These are phyloP conservation scores for Lycorma delicatula DNA, from an alignment of 1,140 invertebrate genomes.

Conservation along the genomic window DNA sequence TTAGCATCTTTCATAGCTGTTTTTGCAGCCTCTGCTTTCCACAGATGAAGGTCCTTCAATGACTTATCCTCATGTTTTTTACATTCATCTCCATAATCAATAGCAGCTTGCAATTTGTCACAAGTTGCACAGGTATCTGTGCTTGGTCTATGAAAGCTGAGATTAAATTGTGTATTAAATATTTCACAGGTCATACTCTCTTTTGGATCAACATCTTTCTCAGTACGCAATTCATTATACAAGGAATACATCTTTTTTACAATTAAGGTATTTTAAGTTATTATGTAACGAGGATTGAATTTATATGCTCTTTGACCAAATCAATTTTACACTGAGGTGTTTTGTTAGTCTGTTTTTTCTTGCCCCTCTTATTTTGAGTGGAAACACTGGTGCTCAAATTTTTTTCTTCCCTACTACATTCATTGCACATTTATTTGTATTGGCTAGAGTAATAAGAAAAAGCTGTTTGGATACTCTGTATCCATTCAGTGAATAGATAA, in stretches of 20 bases:
- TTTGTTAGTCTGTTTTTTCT: not conserved
- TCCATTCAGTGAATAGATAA: not conserved
- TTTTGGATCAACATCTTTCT: not conserved
- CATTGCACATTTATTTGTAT: not conserved
- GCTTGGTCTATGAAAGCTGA: not conserved
- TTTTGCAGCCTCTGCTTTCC: not conserved
- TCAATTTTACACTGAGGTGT: not conserved
- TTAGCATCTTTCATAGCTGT: not conserved
- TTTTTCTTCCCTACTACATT: not conserved
- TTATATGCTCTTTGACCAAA: not conserved
- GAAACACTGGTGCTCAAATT: not conserved
- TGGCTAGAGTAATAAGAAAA: not conserved
- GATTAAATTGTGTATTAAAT: not conserved
- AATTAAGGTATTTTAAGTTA: not conserved
- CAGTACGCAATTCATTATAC: not conserved
- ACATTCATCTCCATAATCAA: not conserved
- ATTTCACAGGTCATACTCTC: not conserved
- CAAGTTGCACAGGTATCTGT: no score
- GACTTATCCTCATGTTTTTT: not conserved
- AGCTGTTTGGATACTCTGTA: conserved; percentile 10
- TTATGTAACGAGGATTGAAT: not conserved
- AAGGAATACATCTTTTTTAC: not conserved
- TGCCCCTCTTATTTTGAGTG: not conserved
- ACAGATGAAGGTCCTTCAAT: not conserved
- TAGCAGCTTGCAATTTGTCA: not conserved